phyloP scores from a whole-genome alignment of 2,888 invertebrate species.

The Ochlodes sylvanus region DNA sequence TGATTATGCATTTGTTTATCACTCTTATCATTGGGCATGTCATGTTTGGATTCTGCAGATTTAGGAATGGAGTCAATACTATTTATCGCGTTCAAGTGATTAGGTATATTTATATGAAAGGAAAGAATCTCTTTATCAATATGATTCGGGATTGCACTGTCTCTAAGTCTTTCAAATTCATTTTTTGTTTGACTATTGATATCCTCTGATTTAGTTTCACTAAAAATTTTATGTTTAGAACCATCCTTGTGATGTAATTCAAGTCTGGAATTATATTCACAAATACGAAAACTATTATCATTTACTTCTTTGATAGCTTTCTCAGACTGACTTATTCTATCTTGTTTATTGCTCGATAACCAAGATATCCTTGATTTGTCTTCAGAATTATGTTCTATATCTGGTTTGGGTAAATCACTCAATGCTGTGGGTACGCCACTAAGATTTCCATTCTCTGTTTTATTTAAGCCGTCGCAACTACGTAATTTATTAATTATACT shows the following conservation, averaged over 20 bases:
- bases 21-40: conserved; percentile 55
- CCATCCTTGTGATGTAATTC: conserved; percentile 58
- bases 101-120: conserved; percentile 56
- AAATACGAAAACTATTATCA: conserved; percentile 46
- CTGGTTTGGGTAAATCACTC: conserved; percentile 16
- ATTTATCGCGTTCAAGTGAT: conserved; percentile 59
- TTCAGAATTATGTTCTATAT: conserved; percentile 7
- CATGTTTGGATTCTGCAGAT: conserved; percentile 52
- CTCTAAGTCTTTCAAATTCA: conserved; percentile 55
- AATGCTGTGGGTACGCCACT: neutral
- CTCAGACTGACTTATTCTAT: conserved; percentile 16
- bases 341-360: conserved; percentile 17
- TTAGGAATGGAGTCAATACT: conserved; percentile 60
- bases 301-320: conserved; percentile 37
- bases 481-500: conserved; percentile 5
- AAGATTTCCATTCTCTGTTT: conserved; percentile 4
- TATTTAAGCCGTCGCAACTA: conserved; percentile 9
- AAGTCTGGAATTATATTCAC: conserved; percentile 52
- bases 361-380: conserved; percentile 7
- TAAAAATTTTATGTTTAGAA: conserved; percentile 43
- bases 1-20: conserved; percentile 59
- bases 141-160: conserved; percentile 54
- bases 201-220: conserved; percentile 48
- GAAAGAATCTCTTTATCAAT: conserved; percentile 62
- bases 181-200: conserved; percentile 53